Evolutionary conservation across 2,113 vertebrate genomes (phyloP).

Genomic region (Vulpes vulpes): DNA sequence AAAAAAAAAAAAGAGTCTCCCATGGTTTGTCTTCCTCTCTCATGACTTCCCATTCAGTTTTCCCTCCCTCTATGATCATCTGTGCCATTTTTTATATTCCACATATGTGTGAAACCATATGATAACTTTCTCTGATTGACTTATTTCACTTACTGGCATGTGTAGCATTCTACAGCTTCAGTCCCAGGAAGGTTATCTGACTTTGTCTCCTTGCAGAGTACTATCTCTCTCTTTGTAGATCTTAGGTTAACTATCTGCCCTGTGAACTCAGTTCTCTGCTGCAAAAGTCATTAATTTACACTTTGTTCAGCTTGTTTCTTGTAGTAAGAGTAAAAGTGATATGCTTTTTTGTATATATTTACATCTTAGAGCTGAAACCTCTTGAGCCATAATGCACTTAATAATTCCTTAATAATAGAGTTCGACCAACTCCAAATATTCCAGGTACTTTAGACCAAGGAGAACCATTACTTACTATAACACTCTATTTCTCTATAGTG

Average conservation of each 20-base stretch:
- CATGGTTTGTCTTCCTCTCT: background rate
- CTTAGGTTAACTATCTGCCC: background rate
- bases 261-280: background rate
- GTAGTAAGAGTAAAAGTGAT: background rate
- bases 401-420: background rate
- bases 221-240: background rate
- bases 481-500: background rate
- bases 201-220: background rate
- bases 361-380: background rate
- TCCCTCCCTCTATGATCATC: background rate
- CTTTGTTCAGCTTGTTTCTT: background rate
- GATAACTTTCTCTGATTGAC: background rate
- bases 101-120: background rate
- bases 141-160: background rate
- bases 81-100: background rate
- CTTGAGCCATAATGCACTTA: background rate
- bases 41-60: background rate
- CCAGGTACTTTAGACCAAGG: background rate
- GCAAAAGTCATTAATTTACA: background rate
- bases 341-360: background rate
- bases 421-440: background rate
- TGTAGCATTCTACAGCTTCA: background rate
- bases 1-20: too few species aligned
- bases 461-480: background rate
- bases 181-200: background rate